Evolutionary conservation across 2,113 vertebrate genomes (phyloP).

Genomic region (Myotis davidii): DNA sequence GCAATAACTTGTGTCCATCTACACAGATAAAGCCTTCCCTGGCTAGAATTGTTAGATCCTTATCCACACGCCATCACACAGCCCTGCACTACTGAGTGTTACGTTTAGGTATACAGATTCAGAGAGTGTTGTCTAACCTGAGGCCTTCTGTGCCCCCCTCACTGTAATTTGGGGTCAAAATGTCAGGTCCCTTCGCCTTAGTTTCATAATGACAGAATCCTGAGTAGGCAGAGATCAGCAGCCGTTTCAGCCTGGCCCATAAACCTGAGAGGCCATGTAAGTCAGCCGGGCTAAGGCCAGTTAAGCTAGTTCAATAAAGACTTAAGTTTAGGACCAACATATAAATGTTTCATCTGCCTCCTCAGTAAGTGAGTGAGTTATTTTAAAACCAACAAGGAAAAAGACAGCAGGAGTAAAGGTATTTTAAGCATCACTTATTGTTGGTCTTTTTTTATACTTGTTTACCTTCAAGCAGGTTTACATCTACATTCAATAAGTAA

Average conservation of each 20-base stretch:
- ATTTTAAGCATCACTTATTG: neutral
- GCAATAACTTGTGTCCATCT: neutral
- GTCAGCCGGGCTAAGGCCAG: neutral
- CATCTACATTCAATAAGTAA: neutral
- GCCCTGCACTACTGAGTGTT: neutral
- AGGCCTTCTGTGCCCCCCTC: neutral
- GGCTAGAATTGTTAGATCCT: neutral
- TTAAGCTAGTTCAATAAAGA: neutral
- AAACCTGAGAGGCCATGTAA: neutral
- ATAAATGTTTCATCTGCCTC: constrained; percentile 24
- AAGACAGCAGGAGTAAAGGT: neutral
- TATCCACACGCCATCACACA: neutral
- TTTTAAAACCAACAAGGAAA: neutral
- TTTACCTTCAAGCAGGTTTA: neutral
- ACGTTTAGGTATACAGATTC: neutral
- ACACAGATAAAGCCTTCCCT: neutral
- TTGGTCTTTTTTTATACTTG: neutral
- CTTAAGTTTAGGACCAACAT: neutral
- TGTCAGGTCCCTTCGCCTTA: neutral
- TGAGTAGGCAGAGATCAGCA: neutral
- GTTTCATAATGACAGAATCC: neutral
- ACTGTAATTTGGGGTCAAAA: neutral
- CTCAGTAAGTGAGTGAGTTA: neutral
- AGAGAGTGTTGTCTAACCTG: neutral
- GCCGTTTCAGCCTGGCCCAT: neutral